A percentile compares a stretch with the other conserved stretches of the same genome.
Evolutionary conservation across 2,888 invertebrate species (phyloP).

Genomic region (Exephanes ischioxanthus): DNA sequence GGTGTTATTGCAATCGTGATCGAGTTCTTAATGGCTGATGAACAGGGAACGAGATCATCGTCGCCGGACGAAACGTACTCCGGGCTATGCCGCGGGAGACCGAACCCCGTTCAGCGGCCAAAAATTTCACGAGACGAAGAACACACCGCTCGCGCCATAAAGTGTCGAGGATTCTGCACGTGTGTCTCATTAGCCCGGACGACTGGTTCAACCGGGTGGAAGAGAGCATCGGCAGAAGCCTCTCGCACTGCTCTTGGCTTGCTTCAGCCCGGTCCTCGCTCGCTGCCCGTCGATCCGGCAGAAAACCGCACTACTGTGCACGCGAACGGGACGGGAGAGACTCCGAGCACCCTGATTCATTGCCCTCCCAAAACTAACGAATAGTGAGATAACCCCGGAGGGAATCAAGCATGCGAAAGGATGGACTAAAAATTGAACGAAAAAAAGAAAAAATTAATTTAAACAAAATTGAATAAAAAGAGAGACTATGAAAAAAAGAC

Average conservation of each 20-base stretch:
- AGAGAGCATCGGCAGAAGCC: constrained; percentile 18
- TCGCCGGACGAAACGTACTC: constrained; percentile 36
- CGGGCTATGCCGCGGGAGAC: constrained; percentile 16
- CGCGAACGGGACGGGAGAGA: constrained; percentile 44
- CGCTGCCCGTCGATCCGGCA: constrained; percentile 58
- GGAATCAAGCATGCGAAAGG: constrained; percentile 42
- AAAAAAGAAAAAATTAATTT: constrained; percentile 37
- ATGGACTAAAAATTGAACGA: constrained; percentile 12
- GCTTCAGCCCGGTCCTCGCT: constrained; percentile 34
- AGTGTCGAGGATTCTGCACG: constrained; percentile 68
- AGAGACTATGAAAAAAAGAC: constrained; percentile 5
- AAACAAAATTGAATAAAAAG: constrained; percentile 9
- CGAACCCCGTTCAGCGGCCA: background rate
- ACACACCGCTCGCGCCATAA: constrained; percentile 53
- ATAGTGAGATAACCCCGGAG: constrained; percentile 62
- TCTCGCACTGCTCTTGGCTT: constrained; percentile 33
- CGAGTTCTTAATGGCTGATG: constrained; percentile 31
- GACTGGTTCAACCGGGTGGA: constrained; percentile 66
- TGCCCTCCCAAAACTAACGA: constrained; percentile 63
- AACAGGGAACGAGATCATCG: constrained; percentile 50
- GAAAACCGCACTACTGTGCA: constrained; percentile 41
- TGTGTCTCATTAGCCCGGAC: constrained; percentile 68
- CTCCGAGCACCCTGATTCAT: constrained; percentile 62
- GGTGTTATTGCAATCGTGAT: constrained; percentile 25
- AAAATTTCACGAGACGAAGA: constrained; percentile 48